Base-by-base conservation (phyloP, 2,888 invertebrate genomes). In the Acanthococcus lagerstroemiae region DNA sequence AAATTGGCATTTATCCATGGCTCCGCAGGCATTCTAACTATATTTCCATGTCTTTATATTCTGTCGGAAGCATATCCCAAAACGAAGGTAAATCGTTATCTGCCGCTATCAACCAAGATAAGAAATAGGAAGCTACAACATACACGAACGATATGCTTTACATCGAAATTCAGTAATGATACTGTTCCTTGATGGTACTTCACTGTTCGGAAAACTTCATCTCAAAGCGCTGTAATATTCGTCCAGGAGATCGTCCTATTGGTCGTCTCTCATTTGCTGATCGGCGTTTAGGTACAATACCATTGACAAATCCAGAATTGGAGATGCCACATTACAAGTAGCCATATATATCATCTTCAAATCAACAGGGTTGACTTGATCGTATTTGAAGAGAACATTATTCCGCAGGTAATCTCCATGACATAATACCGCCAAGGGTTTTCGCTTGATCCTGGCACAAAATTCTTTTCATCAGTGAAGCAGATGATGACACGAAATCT, bases 221-320 rank as follows among this genome's bases (percentile, higher is more conserved):
- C 15, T 15, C 46, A 60, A 7, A 6, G 24, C 25, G 1, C 4
- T 15, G 48, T 60, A 48, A 24, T 60, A 60, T 37, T 44, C 44
- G 24, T 45, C 37, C 22, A 57, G n/a, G 12, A 57, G 30, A 17
- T 37, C 19, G 6, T 57, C 57, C 44, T 19, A 57, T 15, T 57
- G 30, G 17, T 15, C 30, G 19, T 57, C 12, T 17, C 57, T 30
- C 19, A 22, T 30, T 24, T 12, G 6, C 19, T 57, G 57, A 44
- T 57, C 57, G 12, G 57, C 19, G 15, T 37, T 19, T 12, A 57
- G 7, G 22, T 57, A 57, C 44, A 57, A 22, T 3, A 57, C 44
- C 4, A 21, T 4, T 30, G 21, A 12, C 44, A 57, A 45, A 15
- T 57, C 57, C 17, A 57, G n/a, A 4, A 9, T 17, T 17, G 57